Base-by-base conservation (phyloP, 2,888 invertebrate genomes). In the Drosophila paranaensis region DNA sequence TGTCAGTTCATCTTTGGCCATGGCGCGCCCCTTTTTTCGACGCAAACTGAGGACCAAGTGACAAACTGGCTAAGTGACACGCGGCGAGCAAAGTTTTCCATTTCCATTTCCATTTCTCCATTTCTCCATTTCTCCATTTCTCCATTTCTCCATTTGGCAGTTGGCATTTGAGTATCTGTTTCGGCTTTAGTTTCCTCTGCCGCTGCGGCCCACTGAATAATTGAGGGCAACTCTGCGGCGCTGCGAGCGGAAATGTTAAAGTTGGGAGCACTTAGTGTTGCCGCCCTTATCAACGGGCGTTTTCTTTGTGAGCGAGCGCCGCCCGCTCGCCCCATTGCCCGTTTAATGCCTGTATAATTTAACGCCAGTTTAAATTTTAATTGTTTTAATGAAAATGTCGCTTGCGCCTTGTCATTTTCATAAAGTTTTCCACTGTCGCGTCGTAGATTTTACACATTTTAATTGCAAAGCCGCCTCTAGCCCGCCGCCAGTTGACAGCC, bases 351-450 rank as follows among this genome's bases (percentile, higher is more conserved):
- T 90, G 90, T 87, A 90, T 91, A 90, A 90, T 91, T 90, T 90
- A 89, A 91, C 91, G 90, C 90, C 89, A 91, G 90, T 90, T 91
- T 90, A 90, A 90, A 90, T 91, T 90, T 91, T 90, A 90, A 90
- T 90, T 90, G 91, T 90, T 88, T 84, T 86, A 90, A 90, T 91
- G 89, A 80, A 90, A 90, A 88, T 83, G 89, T 90, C 89, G 88
- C 79, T 68, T 68, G 74, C 53, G 82, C 89, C 87, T 74, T 88
- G 89, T 89, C 86, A 89, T 86, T 88, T 89, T 75, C 82, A 88
- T 83, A 74, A 82, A 85, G 79, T 89, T 85, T 85, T 88, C 58
- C 74, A 80, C 65, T 71, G 79, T 71, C 80, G 71, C 80, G 48
- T 69, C 70, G 77, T 73, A 70, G 77, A 79, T 80, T 80, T 79